Percentiles rank a stretch among this genome's conserved stretches.
Evolutionary conservation across 35 echinoderm and acorn worm species (phyloP).

Genomic region (Apostichopus californicus): DNA sequence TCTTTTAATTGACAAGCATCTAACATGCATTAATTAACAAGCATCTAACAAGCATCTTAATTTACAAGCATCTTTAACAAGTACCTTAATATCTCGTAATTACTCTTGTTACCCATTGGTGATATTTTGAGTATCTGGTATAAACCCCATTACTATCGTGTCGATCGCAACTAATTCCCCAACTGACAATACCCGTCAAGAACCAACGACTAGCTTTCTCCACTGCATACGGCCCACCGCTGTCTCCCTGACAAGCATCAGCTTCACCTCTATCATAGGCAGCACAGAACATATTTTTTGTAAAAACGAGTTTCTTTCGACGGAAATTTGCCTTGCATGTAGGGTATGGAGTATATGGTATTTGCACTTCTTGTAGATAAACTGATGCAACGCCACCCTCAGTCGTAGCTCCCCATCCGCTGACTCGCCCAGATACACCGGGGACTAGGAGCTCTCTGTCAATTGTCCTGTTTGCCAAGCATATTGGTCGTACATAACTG

Average conservation of each 20-base stretch:
- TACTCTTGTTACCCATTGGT: conserved; percentile 52
- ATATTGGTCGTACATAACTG: not conserved
- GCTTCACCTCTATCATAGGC: not conserved
- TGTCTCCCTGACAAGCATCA: conserved; percentile 85
- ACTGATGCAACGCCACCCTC: conserved; percentile 65
- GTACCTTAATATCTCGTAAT: no score
- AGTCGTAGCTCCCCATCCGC: not conserved
- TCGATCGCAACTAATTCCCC: conserved; percentile 80
- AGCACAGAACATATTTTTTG: conserved; percentile 91
- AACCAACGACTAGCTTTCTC: conserved; percentile 65
- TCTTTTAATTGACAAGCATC: no score
- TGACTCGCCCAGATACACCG: not conserved
- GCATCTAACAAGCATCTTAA: no score
- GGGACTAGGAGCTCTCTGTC: not conserved
- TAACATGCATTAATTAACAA: no score
- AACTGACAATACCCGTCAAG: conserved; percentile 86
- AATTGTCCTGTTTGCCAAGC: not conserved
- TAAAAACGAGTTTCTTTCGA: not conserved
- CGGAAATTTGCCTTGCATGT: conserved; percentile 56
- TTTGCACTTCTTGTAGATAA: conserved; percentile 66
- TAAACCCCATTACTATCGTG: conserved; percentile 68
- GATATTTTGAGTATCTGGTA: conserved; percentile 62
- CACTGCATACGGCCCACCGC: conserved; percentile 76
- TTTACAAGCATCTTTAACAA: no score
- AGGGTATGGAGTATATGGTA: conserved; percentile 51